Base-by-base conservation (phyloP, 2,888 invertebrate species). In the Argyresthia goedartella region DNA sequence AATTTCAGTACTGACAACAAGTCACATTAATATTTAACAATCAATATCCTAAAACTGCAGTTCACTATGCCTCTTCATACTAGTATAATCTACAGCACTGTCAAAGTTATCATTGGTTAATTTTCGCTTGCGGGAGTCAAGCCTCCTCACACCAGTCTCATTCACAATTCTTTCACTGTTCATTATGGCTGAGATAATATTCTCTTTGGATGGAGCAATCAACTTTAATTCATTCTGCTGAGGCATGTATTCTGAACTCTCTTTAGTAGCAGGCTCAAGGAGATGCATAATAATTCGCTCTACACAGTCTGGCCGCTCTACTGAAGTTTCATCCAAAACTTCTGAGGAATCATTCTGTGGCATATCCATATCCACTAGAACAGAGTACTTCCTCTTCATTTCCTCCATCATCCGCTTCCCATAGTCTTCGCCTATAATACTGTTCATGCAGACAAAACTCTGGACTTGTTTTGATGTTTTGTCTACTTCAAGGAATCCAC, bases 381-480 rank as follows among this genome's bases (percentile, higher is more conserved):
- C 92, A 8, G 94, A 92, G 80, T 91, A 95, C 69, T 91, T 90
- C 56, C 88, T 88, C 69, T 93, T 95, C 95, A 95, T 95, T 60
- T 95, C 92, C 50, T 89, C 88, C 58, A 94, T 91, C 65, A 93
- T 89, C 54, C 88, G 81, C 55, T 88, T 82, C 10, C 95, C 95
- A 76, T 93, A 92, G 65, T 95, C 94, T 56, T 91, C 91, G 54
- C 92, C 90, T 57, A 91, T 89, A 52, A 94, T 85, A 54, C 93
- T 93, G 71, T 96, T 96, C 53, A 96, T 90, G 76, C 96, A 96
- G 42, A 95, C 91, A 77, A 96, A 95, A 56, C 95, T 95, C 67
- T 92, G 93, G 33, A 95, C 93, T 53, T 90, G 90, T 60, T 94
- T 93, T 7, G 92, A 91, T 49, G 85, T 85, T 66, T 89, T 91